Evolutionary conservation across 2,797 vertebrate species (phyloP), one percentile per base, ranked within the genome.

Genomic region (Leptatherina wallacei): DNA sequence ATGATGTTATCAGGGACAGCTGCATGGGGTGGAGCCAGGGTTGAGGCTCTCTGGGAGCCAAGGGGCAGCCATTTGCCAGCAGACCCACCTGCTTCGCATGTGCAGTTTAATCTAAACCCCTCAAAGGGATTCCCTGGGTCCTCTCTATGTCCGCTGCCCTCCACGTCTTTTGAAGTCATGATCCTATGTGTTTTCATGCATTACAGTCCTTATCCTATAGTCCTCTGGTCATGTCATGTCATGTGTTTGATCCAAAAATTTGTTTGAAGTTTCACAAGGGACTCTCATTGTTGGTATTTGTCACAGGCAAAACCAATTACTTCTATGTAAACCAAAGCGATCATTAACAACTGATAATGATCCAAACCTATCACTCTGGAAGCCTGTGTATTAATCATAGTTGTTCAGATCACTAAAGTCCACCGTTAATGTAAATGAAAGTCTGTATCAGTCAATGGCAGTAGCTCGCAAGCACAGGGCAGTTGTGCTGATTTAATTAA

Each of bases 1-100:
- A 81, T 92, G 89, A 93, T 91, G 92, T 92, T 91, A 91, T 91
- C 83, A 33, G 75, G 71, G 91, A 94, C 94, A 95, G 94, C 94
- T 95, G 94, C 88, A 79, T 77, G 83, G 73, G 80, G 85, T 61
- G 73, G 80, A 80, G 83, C 85, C 83, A 82, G 81, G 66, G 64
- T 61, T 33, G 64, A 77, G 64, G 75, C 80, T 82, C 69, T 81
- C 70, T 38, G 85, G 78, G 87, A 90, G 87, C 88, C 85, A 83
- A 92, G 88, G 87, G 80, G 77, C 87, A 81, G 69, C 87, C 86
- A 85, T 83, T 87, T 89, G 90, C 88, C 88, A 80, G 78, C 71
- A 85, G 63, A 85, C 89, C 88, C 90, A 90, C 86, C 89, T 92
- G 89, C 89, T 90, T 73, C 82, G 22, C 84, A 85, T 90, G 86